Percentiles rank a stretch among this genome's conserved stretches.
Conservation (phyloP, 2,888 invertebrate genomes). For the Mellilla xanthometata region DNA sequence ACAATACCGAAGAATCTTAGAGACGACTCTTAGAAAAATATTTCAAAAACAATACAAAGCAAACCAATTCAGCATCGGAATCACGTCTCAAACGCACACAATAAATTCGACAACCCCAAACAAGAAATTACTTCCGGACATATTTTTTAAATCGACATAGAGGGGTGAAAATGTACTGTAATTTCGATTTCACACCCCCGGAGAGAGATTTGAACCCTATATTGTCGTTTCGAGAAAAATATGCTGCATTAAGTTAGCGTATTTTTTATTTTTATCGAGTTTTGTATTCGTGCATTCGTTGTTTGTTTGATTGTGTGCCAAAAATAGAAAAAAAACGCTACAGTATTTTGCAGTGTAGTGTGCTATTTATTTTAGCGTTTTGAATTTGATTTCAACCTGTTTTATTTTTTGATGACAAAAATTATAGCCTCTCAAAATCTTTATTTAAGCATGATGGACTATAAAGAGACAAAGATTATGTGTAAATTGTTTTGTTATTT, state of each 20-base stretch:
- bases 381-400: no score
- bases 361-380: no score
- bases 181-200: constrained; percentile 51
- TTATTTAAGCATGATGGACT: no score
- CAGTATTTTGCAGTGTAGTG: no score
- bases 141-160: constrained; percentile 44
- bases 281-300: constrained; percentile 7
- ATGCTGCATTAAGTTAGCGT: constrained; percentile 26
- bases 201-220: constrained; percentile 38
- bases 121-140: constrained; percentile 38
- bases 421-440: no score
- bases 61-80: constrained; percentile 7
- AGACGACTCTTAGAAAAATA: background rate
- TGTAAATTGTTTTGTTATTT: no score
- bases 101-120: constrained; percentile 24
- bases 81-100: constrained; percentile 18
- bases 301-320: constrained; percentile 5
- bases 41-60: background rate
- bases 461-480: no score
- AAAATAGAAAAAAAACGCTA: constrained; percentile 1
- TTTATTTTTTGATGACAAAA: no score
- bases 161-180: constrained; percentile 35
- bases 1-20: no score
- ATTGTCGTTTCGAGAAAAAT: constrained; percentile 31
- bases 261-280: constrained; percentile 22